A percentile compares a stretch with the other conserved stretches of the same genome.
Conservation (phyloP, 2,797 vertebrate species). For the Sphenodon punctatus region DNA sequence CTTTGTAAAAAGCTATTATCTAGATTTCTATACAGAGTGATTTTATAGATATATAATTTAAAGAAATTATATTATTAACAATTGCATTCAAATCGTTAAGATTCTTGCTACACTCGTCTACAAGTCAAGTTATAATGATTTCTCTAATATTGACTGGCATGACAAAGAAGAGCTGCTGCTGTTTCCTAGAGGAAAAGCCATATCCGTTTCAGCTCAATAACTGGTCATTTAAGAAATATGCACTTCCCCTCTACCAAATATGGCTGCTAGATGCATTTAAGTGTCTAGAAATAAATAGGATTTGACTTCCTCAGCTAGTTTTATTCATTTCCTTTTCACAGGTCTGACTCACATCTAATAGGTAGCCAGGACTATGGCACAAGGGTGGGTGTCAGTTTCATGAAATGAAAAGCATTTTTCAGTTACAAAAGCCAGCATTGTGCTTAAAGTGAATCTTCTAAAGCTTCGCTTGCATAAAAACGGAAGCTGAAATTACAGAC, state of each 20-base stretch:
- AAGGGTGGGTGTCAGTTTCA: background rate
- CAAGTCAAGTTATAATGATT: no score
- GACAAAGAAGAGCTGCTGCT: background rate
- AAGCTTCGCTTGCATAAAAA: background rate
- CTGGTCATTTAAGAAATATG: background rate
- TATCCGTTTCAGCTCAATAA: background rate
- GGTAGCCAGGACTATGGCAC: background rate
- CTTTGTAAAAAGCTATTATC: background rate
- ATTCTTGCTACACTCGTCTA: no score
- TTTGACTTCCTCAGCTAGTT: background rate
- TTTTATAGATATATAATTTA: no score
- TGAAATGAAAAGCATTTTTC: background rate
- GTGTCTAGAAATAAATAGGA: background rate
- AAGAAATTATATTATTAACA: no score
- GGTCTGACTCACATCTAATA: background rate
- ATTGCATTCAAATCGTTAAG: no score
- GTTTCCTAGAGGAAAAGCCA: background rate
- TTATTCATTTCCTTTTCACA: background rate
- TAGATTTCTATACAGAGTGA: background rate
- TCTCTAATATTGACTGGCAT: background rate
- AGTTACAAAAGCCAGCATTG: background rate
- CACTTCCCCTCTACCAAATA: background rate
- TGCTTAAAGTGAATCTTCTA: background rate
- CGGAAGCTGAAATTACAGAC: background rate
- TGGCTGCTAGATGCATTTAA: fast-evolving